Percentiles rank a stretch among this genome's conserved stretches.
phyloP scores from a whole-genome alignment of 1,140 invertebrate species.

The Listronotus bonariensis region DNA sequence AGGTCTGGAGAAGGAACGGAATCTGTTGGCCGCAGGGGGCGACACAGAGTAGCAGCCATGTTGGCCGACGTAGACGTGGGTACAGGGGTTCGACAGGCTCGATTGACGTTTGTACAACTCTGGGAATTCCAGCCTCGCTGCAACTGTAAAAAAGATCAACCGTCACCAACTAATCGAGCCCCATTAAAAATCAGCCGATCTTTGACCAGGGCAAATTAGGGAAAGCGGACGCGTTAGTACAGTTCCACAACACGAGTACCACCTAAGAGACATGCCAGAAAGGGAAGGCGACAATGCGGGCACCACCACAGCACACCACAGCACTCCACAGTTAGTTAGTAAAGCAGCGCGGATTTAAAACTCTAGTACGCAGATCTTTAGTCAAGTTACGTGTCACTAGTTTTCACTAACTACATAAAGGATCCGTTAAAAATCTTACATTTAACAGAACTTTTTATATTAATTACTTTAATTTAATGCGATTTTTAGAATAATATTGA shows the following conservation, averaged over 20 bases:
- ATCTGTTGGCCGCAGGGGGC: constrained; percentile 42
- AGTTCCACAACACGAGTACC: constrained; percentile 43
- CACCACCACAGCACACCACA: constrained; percentile 57
- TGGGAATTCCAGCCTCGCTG: constrained; percentile 57
- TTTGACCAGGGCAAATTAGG: constrained; percentile 17
- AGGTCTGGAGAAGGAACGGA: constrained; percentile 47
- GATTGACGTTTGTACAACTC: constrained; percentile 55
- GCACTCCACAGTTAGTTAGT: constrained; percentile 45
- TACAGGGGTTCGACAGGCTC: constrained; percentile 51
- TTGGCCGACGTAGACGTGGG: constrained; percentile 54
- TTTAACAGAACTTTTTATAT: too few species aligned
- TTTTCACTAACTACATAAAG: too few species aligned
- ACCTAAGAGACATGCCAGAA: constrained; percentile 43
- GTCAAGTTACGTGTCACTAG: not conserved
- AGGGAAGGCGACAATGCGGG: constrained; percentile 51
- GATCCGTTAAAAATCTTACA: too few species aligned
- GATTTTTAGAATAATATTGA: too few species aligned
- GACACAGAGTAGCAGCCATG: constrained; percentile 56
- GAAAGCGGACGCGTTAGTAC: constrained; percentile 43
- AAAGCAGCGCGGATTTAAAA: constrained; percentile 29
- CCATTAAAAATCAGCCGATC: constrained; percentile 9
- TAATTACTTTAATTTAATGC: too few species aligned
- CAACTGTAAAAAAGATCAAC: constrained; percentile 55
- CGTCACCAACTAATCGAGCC: constrained; percentile 43
- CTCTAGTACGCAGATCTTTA: not conserved